These are phyloP conservation scores for Epinephelus fuscoguttatus DNA, from an alignment of 2,113 vertebrate genomes.

Conservation along the genomic window DNA sequence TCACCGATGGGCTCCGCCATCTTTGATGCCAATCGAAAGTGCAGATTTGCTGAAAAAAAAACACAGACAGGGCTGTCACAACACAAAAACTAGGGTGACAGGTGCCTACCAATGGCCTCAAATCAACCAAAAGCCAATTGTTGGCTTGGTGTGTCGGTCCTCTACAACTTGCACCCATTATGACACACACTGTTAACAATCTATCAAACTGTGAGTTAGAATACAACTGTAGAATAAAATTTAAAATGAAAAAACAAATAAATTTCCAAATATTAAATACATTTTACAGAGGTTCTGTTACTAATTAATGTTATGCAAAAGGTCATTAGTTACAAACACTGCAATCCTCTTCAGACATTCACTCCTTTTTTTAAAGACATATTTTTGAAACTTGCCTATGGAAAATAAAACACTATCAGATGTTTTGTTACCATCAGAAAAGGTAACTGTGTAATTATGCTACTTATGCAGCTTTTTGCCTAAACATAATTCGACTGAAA, in stretches of 20 bases:
- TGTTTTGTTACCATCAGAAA: constrained; percentile 22
- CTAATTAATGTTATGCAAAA: background rate
- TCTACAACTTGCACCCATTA: background rate
- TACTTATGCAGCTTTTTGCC: constrained; percentile 2
- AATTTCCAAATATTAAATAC: background rate
- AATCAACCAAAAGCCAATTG: no score
- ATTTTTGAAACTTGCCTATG: constrained; percentile 1
- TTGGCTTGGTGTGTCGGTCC: no score
- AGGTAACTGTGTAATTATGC: constrained; percentile 17
- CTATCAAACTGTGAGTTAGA: background rate
- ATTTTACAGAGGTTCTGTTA: background rate
- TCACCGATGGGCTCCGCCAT: no score
- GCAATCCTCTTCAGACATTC: background rate
- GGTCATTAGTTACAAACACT: background rate
- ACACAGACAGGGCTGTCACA: no score
- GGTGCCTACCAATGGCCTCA: no score
- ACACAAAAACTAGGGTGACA: no score
- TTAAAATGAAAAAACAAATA: background rate
- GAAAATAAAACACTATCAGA: constrained; percentile 18
- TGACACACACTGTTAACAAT: no score
- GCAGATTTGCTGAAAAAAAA: no score
- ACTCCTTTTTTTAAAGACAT: background rate
- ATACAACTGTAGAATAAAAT: background rate
- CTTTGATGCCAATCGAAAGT: no score
- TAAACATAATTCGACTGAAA: background rate